Percentiles rank a stretch among this genome's conserved stretches.
Conservation (phyloP, 2,888 invertebrate species). For the Cancer borealis region DNA sequence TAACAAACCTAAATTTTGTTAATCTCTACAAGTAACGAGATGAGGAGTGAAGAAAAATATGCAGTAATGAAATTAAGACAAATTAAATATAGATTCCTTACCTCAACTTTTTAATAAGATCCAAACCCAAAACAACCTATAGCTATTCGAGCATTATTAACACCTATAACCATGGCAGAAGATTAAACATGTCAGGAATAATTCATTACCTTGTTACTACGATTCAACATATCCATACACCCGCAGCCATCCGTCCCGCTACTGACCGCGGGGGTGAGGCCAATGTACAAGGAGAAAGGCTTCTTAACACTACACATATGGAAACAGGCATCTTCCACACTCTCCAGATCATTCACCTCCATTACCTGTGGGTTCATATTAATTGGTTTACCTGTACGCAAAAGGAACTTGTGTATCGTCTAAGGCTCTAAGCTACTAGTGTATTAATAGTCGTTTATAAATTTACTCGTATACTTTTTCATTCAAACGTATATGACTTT, state of each 20-base stretch:
- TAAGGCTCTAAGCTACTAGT: no score
- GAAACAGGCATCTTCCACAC: conserved; percentile 28
- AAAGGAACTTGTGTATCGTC: no score
- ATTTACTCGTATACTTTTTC: not conserved
- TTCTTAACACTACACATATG: conserved; percentile 44
- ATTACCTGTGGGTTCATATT: not conserved
- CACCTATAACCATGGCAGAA: not conserved
- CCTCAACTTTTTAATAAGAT: no score
- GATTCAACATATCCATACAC: not conserved
- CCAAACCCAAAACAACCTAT: not conserved
- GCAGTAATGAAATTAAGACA: no score
- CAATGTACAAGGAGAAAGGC: conserved; percentile 60
- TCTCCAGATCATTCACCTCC: not conserved
- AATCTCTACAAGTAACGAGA: no score
- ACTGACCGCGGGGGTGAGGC: not conserved
- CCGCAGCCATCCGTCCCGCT: conserved; percentile 47
- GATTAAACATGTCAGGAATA: not conserved
- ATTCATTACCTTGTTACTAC: not conserved
- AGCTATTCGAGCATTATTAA: not conserved
- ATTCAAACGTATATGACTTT: not conserved
- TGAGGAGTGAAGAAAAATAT: no score
- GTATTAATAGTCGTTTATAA: no score
- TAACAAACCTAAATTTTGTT: no score
- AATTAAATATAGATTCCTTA: no score
- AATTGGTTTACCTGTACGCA: no score